These are phyloP conservation scores for Mylabris sibirica DNA, from an alignment of 2,888 invertebrate genomes.

Conservation along the genomic window DNA sequence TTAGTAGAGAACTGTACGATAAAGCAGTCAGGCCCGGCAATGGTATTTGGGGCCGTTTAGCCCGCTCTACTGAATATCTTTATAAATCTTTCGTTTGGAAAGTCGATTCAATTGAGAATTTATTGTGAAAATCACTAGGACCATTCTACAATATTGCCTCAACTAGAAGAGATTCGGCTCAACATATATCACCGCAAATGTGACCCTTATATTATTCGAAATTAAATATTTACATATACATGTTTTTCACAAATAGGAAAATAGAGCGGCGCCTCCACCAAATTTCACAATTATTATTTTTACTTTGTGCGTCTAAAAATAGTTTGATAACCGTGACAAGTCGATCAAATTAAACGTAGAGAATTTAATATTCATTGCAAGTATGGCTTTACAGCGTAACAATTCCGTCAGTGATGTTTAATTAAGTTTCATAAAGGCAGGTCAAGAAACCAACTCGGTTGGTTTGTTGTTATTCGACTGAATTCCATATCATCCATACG, in stretches of 20 bases:
- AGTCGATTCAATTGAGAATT: slow-evolving; percentile 28
- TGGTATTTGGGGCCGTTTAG: slow-evolving; percentile 13
- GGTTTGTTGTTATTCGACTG: background rate
- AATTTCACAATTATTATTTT: background rate
- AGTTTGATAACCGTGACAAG: slow-evolving; percentile 25
- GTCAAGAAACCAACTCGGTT: slow-evolving; percentile 28
- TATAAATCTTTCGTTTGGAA: slow-evolving; percentile 25
- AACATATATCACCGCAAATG: background rate
- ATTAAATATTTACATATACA: background rate
- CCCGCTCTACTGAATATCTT: slow-evolving; percentile 29
- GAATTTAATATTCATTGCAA: slow-evolving; percentile 31
- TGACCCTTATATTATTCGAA: background rate
- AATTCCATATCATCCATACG: background rate
- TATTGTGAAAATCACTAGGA: slow-evolving; percentile 26
- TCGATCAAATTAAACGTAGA: slow-evolving; percentile 27
- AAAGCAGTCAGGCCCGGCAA: slow-evolving; percentile 16
- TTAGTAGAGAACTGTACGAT: slow-evolving; percentile 20
- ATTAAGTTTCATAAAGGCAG: slow-evolving; percentile 35
- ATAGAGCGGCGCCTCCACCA: background rate
- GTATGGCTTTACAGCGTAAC: slow-evolving; percentile 20
- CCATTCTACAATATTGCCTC: background rate
- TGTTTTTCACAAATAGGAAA: background rate
- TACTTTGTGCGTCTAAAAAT: slow-evolving; percentile 22
- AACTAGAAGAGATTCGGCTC: background rate
- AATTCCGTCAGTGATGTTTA: slow-evolving; percentile 29